Base-by-base conservation (phyloP, 1,140 invertebrate species). In the Drosophila erecta region DNA sequence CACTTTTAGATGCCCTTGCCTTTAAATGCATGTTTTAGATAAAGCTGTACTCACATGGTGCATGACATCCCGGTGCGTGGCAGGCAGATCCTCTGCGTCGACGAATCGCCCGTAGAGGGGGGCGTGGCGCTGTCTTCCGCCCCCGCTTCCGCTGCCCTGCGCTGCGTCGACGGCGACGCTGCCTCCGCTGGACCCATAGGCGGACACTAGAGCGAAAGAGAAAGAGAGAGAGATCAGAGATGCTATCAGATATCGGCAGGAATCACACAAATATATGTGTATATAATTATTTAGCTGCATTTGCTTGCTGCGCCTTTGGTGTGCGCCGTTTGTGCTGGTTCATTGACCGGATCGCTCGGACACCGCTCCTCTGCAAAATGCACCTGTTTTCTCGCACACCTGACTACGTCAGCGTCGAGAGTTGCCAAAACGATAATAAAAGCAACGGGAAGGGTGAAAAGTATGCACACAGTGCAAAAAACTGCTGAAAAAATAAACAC, bases 91-190 rank as follows among this genome's bases (percentile, higher is more conserved):
- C 90, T 98, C 97, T 93, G 97, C 96, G 79, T 96, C 95, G 61
- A 98, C 97, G 92, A 98, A 94, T 67, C 97, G 95, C 50, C 97
- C 97, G 92, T 98, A 98, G 70, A 98, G 94, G 67, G 96, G 96
- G 71, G 95, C 96, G 93, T 95, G 95, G 76, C 95, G 94, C 60
- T 93, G 92, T 43, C 92, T 76, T 6, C 90, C 87, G 33, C 76
- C 66, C 14, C 76, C 58, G 27, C 76, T 57, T 8, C 76, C 83
- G 62, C 83, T 83, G 41, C 76, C 84, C 64, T 83, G 85, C 50
- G 84, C 61, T 47, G 79, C 65, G 30, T 91, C 78, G 61, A 90
- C 84, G 72, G 85, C 78, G 53, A 90, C 85, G 73, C 81, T 78
- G 67, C 85, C 77, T 49, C 85, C 76, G 72, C 87, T 91, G 84